Evolutionary conservation across 2,797 vertebrate genomes (phyloP), one percentile per base, ranked within the genome.

Genomic region (Emys orbicularis): DNA sequence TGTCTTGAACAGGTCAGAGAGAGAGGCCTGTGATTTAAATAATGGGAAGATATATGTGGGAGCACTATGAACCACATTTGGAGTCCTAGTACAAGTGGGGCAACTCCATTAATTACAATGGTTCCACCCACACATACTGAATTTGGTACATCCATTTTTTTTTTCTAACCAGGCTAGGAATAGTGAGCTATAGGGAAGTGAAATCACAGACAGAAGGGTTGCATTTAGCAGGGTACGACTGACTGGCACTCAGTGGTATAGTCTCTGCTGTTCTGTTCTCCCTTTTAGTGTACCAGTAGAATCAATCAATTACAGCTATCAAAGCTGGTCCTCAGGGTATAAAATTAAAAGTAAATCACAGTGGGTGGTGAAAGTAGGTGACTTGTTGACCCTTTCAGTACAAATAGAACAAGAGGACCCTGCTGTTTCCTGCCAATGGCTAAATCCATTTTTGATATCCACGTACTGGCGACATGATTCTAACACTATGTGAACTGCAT

Each of bases 311-410:
- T 87, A 41, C 85, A n/a, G 37, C 81, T 86, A 80, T 83, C 89
- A 90, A 93, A 92, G 86, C 37, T 86, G 87, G 84, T 93, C 95
- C 96, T 82, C 87, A 16, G 93, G 95, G 95, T 44, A 94, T 52
- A 93, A 87, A 91, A 82, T 56, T 87, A 92, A 96, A 95, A 90
- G 85, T 52, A 50, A 93, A 97, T 72, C 91, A 53, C 93, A 87
- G 92, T 27, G 41, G 87, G 93, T 84, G 92, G 89, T 29, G 89
- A 87, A 57, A 83, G 56, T 86, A 83, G 84, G 80, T 94, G 57
- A 83, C 37, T 61, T 93, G 76, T 29, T 86, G 57, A 90, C 50
- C 65, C 56, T 56, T 57, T 72, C 21, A 1, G 59, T 61, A 49
- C 90, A 83, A 89, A 83, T 80, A 61, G 86, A 83, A 79, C 79